phyloP scores from a whole-genome alignment of 2,888 invertebrate genomes.

The Nesidiocoris tenuis region DNA sequence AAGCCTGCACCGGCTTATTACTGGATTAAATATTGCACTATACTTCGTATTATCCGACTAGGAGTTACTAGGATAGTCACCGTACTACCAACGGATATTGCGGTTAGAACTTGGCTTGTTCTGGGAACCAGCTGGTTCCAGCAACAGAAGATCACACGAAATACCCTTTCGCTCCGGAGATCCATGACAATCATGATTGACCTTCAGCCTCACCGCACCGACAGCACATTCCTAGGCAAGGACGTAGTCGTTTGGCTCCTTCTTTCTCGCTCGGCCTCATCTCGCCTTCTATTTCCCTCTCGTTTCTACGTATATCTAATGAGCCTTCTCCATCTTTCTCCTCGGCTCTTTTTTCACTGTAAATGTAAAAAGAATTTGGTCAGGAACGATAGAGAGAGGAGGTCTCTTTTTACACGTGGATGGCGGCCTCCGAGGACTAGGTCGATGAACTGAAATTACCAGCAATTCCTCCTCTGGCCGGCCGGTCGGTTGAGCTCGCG shows the following conservation, averaged over 20 bases:
- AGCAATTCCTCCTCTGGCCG: constrained; percentile 33
- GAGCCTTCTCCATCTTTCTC: neutral
- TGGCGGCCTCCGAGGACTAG: constrained; percentile 32
- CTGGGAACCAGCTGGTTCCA: neutral
- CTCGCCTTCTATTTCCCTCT: neutral
- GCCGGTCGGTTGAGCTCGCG: neutral
- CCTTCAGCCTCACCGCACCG: neutral
- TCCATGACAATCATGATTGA: neutral
- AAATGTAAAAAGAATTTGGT: constrained; percentile 31
- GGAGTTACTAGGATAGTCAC: no score
- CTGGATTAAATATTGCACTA: no score
- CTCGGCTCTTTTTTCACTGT: constrained; percentile 11
- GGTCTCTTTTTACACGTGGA: constrained; percentile 38
- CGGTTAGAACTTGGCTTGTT: no score
- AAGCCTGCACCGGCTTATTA: no score
- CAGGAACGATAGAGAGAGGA: constrained; percentile 24
- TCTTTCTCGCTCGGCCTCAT: neutral
- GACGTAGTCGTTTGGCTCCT: neutral
- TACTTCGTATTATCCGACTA: no score
- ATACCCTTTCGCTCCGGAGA: neutral
- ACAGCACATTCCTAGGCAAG: neutral
- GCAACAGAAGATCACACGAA: neutral
- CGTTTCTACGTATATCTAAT: neutral
- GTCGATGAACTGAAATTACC: constrained; percentile 43
- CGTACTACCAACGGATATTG: no score